Evolutionary conservation across 1,140 invertebrate genomes (phyloP), one percentile per base, ranked within the genome.

Genomic region (Trichonephila inaurata): DNA sequence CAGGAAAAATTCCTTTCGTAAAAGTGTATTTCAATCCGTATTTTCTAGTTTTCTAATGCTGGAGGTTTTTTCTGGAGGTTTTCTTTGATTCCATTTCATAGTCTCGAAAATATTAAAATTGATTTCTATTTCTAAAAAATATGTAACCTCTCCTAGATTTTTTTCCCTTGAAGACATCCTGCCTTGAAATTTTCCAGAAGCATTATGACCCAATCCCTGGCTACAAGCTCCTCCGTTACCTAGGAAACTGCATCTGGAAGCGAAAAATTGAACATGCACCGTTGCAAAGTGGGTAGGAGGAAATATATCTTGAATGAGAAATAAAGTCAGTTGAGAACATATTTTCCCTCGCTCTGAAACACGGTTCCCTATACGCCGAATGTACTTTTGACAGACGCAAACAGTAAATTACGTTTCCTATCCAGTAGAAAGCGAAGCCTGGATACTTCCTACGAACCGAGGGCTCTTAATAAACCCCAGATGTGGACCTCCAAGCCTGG

Each of bases 311-410:
- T 89, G 88, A 69, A 89, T 72, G 64, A 92, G 90, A 92, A 85
- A 85, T 92, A 85, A 92, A 92, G 90, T 83, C 58, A 66, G 62
- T 69, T 51, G 61, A 44, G 61, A 85, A 85, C 90, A 92, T 92
- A 92, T 92, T 92, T 91, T 92, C 61, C 28, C 58, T 85, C 81
- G 58, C 81, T 81, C 18, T 91, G 51, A 66, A 82, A 64, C 81
- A 64, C 19, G 21, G 90, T 60, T 64, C 81, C 58, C 90, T n/a
- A 51, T 28, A 64, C 62, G 16, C 24, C 33, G 81, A 92, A 85
- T 85, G 90, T 66, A 92, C 90, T 92, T 92, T 92, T 92, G 90
- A 92, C 90, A 92, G 81, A 92, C 33, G 60, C 81, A 85, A 92
- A 85, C 77, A 66, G 90, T 85, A 92, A 92, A 92, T 92, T 92